Conservation (phyloP, 2,113 vertebrate species). For the Clupea harengus region DNA sequence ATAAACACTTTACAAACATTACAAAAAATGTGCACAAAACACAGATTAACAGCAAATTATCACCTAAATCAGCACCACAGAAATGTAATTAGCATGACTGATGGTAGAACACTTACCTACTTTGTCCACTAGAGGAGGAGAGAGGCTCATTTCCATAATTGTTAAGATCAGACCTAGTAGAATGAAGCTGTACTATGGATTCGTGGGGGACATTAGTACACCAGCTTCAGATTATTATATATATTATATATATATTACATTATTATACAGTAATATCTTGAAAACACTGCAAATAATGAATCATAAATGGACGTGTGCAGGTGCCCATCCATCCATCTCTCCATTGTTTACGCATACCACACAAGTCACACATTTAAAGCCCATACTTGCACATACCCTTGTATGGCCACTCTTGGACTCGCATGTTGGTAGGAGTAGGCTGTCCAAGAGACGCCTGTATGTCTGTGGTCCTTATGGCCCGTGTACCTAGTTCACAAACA, state of each 20-base stretch:
- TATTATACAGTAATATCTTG: neutral
- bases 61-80: neutral
- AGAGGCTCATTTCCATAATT: neutral
- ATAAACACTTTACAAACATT: slow-evolving; percentile 1
- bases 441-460: neutral
- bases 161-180: neutral
- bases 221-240: neutral
- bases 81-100: neutral
- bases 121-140: slow-evolving; percentile 15
- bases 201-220: neutral
- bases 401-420: neutral
- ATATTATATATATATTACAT: too few species aligned
- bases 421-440: neutral
- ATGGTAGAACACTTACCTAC: neutral
- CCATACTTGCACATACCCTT: neutral
- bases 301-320: neutral
- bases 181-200: neutral
- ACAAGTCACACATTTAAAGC: neutral
- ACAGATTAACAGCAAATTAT: slow-evolving; percentile 9
- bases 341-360: neutral
- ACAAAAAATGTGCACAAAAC: neutral
- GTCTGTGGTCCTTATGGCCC: neutral
- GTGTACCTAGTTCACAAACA: neutral
- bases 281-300: neutral
- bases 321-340: neutral